Evolutionary conservation across 2,797 vertebrate species (phyloP).

Genomic region (Carduelis carduelis): DNA sequence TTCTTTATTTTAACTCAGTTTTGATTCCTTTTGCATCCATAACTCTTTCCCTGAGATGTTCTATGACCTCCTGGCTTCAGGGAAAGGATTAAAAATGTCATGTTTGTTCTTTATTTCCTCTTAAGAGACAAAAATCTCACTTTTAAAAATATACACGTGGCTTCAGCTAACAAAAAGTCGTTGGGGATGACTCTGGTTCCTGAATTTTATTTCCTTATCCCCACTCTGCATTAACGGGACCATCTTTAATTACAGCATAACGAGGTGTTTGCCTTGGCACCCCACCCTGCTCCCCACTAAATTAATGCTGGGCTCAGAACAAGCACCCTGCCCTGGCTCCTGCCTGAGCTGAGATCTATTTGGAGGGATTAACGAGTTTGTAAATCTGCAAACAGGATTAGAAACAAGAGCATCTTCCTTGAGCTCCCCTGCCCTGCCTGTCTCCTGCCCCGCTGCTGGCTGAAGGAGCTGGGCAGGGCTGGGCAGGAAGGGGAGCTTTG

Average conservation of each 20-base stretch:
- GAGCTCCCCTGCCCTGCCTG: not conserved
- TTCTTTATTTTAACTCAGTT: not conserved
- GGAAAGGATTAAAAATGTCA: not conserved
- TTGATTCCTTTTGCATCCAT: not conserved
- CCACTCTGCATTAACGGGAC: accelerated
- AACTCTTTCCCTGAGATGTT: not conserved
- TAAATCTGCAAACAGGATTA: conserved; percentile 63
- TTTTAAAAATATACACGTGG: not conserved
- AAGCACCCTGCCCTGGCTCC: accelerated
- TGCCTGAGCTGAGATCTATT: not conserved
- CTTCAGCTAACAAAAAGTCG: not conserved
- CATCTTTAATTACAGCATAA: not conserved
- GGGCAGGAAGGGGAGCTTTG: not conserved
- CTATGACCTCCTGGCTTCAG: not conserved
- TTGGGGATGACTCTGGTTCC: not conserved
- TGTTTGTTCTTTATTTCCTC: not conserved
- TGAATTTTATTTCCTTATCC: not conserved
- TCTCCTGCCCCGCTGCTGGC: not conserved
- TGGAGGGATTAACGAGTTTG: conserved; percentile 31
- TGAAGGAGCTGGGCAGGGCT: not conserved
- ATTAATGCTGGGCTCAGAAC: not conserved
- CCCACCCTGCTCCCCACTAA: not conserved
- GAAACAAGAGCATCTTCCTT: not conserved
- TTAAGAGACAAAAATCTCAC: not conserved
- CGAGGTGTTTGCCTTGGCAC: not conserved